Conservation (phyloP, 2,888 invertebrate species). For the Cordilura impudica region DNA sequence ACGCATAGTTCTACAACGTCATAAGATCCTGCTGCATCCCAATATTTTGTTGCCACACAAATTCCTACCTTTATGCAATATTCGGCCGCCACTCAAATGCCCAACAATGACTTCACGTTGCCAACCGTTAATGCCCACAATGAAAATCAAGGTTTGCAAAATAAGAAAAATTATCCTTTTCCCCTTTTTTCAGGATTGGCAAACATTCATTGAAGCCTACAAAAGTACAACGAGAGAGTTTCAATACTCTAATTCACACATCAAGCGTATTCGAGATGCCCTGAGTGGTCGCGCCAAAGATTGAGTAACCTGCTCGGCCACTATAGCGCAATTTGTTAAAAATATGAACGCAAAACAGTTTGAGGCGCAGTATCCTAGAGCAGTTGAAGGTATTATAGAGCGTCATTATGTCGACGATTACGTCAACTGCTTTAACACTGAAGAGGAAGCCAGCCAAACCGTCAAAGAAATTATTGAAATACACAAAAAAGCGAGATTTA, state of each 20-base stretch:
- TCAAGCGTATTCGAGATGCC: conserved; percentile 21
- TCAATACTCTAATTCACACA: conserved; percentile 18
- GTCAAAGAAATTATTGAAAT: conserved; percentile 29
- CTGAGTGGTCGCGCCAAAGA: conserved; percentile 22
- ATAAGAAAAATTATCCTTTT: conserved; percentile 19
- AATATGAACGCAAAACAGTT: too few species aligned
- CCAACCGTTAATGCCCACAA: too few species aligned
- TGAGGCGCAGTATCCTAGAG: conserved; percentile 29
- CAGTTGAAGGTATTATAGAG: conserved; percentile 34
- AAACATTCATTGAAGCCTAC: conserved; percentile 28
- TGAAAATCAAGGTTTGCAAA: neutral
- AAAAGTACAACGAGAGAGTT: conserved; percentile 8
- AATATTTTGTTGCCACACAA: neutral
- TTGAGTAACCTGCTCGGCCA: too few species aligned
- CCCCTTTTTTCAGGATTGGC: conserved; percentile 29
- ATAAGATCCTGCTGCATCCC: neutral
- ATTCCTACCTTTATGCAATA: too few species aligned
- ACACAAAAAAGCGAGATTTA: conserved; percentile 24
- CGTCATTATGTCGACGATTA: conserved; percentile 52
- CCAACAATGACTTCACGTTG: too few species aligned
- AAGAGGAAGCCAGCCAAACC: conserved; percentile 36
- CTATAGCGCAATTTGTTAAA: too few species aligned
- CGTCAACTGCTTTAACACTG: conserved; percentile 33
- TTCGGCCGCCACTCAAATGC: too few species aligned
- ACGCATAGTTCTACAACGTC: too few species aligned